Evolutionary conservation across 2,797 vertebrate genomes (phyloP), one percentile per base, ranked within the genome.

Genomic region (Urosaurus nigricauda): DNA sequence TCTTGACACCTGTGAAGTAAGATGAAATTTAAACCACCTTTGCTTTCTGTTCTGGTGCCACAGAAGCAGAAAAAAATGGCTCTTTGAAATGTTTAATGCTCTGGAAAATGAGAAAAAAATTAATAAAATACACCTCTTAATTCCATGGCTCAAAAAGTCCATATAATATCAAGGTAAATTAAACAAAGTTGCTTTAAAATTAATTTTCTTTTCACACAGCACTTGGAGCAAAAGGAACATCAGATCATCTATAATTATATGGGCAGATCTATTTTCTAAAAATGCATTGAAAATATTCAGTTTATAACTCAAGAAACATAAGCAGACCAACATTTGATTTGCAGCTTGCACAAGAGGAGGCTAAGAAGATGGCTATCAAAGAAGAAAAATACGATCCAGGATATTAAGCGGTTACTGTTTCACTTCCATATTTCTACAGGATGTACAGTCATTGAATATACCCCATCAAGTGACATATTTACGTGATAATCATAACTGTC

Each of bases 31-130:
- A 70, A 56, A 29, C 14, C 12, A 85, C n/a, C 71, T 85, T 58
- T 19, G 53, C 71, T 75, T 73, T 60, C 24, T 60, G 56, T 29
- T 63, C 17, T 58, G 80, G 12, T 71, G 35, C 26, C 35, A 37
- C 2, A 53, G 51, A 24, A 58, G 40, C 68, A 87, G 24, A 60
- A 9, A 70, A 51, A 79, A 87, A 32, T n/a, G 17, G 5, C 8
- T 37, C 13, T 71, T 16, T 81, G 51, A 80, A 79, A 71, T 80
- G 26, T 87, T 80, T 87, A 32, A 80, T 21, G 14, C 29, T 21
- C 51, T 13, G 35, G 26, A 87, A 80, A 70, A 71, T 47, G 24
- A 86, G 58, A 77, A 78, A 86, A 79, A 65, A 35, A 86, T 40
- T 79, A 80, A 71, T 71, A 58, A 81, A 80, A 58, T 56, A 71